Evolutionary conservation across 92 coral and sea anemone genomes (phyloP).

Genomic region (Epizoanthus illoricatus): DNA sequence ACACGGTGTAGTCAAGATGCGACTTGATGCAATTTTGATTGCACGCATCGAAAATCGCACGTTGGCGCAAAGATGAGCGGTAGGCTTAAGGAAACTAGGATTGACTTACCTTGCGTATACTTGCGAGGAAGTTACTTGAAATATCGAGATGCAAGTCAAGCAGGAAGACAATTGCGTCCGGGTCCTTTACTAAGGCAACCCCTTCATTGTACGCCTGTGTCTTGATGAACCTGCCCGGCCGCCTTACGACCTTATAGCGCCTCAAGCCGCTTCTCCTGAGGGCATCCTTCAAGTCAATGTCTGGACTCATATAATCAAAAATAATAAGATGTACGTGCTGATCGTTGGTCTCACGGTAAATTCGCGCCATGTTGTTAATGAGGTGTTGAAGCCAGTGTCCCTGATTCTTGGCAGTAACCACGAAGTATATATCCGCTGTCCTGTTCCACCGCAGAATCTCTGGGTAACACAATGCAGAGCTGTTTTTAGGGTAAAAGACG

Average conservation of each 20-base stretch:
- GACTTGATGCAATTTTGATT: too few relatives aligned
- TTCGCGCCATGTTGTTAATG: conserved; percentile 45
- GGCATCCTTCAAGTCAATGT: conserved; percentile 44
- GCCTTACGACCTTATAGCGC: conserved; percentile 37
- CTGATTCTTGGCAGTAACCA: conserved; percentile 45
- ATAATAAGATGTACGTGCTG: conserved; percentile 47
- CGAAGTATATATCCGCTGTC: conserved; percentile 43
- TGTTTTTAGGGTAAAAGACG: conserved; percentile 35
- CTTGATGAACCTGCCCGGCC: conserved; percentile 40
- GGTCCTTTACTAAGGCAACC: conserved; percentile 45
- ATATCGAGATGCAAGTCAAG: conserved; percentile 58
- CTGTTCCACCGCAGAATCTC: conserved; percentile 49
- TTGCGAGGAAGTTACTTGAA: conserved; percentile 46
- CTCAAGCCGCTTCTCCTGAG: conserved; percentile 39
- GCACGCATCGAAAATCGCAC: too few relatives aligned
- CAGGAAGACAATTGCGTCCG: conserved; percentile 48
- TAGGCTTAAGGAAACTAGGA: too few relatives aligned
- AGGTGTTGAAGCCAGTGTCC: conserved; percentile 56
- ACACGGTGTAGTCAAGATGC: too few relatives aligned
- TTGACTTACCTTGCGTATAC: conserved; percentile 53
- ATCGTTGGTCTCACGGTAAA: conserved; percentile 50
- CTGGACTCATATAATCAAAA: conserved; percentile 47
- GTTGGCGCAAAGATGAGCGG: too few relatives aligned
- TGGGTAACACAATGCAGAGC: conserved; percentile 39
- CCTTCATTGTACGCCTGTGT: conserved; percentile 55